Conservation (phyloP, 2,888 invertebrate genomes). For the Lepidochrysops patricia region DNA sequence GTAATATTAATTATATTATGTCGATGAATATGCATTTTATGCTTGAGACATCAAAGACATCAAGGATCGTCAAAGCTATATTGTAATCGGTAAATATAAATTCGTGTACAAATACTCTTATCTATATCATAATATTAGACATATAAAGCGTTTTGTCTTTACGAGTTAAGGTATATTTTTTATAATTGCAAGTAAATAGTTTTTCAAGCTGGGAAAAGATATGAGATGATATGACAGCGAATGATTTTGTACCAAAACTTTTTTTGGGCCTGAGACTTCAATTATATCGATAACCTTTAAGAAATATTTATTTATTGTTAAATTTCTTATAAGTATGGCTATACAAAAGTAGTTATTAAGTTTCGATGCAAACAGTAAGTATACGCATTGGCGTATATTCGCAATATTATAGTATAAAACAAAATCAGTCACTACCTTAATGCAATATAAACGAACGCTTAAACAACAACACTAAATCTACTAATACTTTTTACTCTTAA, state of each 20-base stretch:
- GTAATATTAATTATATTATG: neutral
- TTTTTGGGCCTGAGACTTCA: slow-evolving; percentile 10
- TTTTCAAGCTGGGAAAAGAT: slow-evolving; percentile 32
- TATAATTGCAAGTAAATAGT: slow-evolving; percentile 13
- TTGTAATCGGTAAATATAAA: slow-evolving; percentile 8
- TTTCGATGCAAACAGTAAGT: too few species aligned
- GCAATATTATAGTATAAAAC: neutral
- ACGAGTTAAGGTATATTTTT: slow-evolving; percentile 18
- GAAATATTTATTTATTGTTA: neutral
- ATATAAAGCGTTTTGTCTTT: slow-evolving; percentile 19
- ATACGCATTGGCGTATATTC: neutral
- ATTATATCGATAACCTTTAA: neutral
- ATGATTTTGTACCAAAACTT: slow-evolving; percentile 53
- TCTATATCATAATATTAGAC: slow-evolving; percentile 16
- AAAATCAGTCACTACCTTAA: neutral
- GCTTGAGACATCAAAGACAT: neutral
- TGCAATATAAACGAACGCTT: neutral
- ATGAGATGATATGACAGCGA: slow-evolving; percentile 70
- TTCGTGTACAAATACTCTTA: slow-evolving; percentile 14
- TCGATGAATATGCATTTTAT: slow-evolving; percentile 9
- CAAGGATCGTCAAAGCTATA: neutral
- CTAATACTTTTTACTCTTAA: neutral
- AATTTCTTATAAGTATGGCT: neutral
- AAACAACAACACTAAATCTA: neutral
- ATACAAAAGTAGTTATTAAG: neutral